Base-by-base conservation (phyloP, 2,888 invertebrate genomes). In the Melangyna quadrimaculata region DNA sequence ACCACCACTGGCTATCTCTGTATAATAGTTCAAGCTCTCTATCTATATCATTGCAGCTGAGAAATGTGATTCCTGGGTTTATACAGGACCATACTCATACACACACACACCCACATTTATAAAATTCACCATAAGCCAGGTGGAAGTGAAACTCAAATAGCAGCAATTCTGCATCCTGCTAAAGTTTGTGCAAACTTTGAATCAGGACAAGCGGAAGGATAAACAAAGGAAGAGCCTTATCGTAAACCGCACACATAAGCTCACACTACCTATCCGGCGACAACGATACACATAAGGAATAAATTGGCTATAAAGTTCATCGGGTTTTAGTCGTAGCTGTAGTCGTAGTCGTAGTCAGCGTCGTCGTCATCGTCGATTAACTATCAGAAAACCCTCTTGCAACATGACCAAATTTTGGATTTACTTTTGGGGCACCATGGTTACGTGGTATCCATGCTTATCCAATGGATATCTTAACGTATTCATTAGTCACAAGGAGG, bases 401-500 rank as follows among this genome's bases (percentile, higher is more conserved):
- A 82, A 71, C 86, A 89, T 89, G 88, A 88, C 88, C 72, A 89
- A 88, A 80, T 88, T 89, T 86, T 89, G 88, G 89, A 88, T 89
- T 61, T 87, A 87, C 87, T 88, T 90, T 73, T 89, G 89, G 88
- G 88, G 89, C 72, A 88, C 89, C 61, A 87, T 90, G 81, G 88
- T 90, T 81, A 88, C 89, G 63, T 91, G 90, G 90, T 89, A 89
- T 87, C 89, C 91, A 69, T 77, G 89, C 77, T 90, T 93, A 93
- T 94, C 94, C 93, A 93, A 94, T 91, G 94, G 95, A 92, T 95
- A 96, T 93, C 94, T 96, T 90, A 95, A 96, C 93, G 94, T 96
- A 90, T 96, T 96, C 93, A 96, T 96, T 93, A 95, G 95, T 92
- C 95, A 95, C 91, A 94, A 94, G 88, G 96, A 96, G 93, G 95